phyloP scores from a whole-genome alignment of 2,888 invertebrate genomes.

The Protula sp. region DNA sequence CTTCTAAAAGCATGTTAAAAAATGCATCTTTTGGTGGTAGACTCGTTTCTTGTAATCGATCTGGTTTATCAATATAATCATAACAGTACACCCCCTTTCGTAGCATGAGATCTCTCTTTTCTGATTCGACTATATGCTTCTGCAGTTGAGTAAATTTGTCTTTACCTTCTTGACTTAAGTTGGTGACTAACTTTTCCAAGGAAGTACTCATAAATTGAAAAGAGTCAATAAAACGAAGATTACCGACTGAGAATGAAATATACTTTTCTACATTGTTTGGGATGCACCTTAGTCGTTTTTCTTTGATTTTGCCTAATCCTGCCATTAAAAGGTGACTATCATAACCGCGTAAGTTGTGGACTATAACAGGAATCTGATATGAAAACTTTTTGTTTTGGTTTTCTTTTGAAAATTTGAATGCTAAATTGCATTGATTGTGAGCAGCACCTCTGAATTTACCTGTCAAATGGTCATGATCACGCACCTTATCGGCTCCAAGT shows the following conservation, averaged over 20 bases:
- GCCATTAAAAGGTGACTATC: slow-evolving; percentile 4
- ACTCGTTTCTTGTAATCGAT: no score
- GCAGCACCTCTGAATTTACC: no score
- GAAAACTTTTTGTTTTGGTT: no score
- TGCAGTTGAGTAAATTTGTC: no score
- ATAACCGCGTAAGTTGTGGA: slow-evolving; percentile 8
- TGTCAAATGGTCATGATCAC: no score
- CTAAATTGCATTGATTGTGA: no score
- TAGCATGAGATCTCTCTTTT: not conserved
- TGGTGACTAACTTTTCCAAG: no score
- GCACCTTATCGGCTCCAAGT: no score
- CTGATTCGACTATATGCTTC: no score
- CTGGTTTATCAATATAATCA: slow-evolving; percentile 33
- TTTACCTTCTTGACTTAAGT: no score
- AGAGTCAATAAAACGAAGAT: slow-evolving; percentile 29
- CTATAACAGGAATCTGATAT: slow-evolving; percentile 5
- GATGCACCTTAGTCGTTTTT: slow-evolving; percentile 14
- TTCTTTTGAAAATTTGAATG: no score
- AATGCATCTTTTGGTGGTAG: slow-evolving; percentile 21
- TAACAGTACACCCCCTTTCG: no score
- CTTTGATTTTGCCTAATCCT: slow-evolving; percentile 1
- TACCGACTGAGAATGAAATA: slow-evolving; percentile 13
- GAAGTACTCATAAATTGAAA: slow-evolving; percentile 9
- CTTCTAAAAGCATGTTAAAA: slow-evolving; percentile 20
- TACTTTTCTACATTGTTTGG: slow-evolving; percentile 21